Evolutionary conservation across 2,797 vertebrate species (phyloP), one percentile per base, ranked within the genome.

Genomic region (Macropus fuliginosus): DNA sequence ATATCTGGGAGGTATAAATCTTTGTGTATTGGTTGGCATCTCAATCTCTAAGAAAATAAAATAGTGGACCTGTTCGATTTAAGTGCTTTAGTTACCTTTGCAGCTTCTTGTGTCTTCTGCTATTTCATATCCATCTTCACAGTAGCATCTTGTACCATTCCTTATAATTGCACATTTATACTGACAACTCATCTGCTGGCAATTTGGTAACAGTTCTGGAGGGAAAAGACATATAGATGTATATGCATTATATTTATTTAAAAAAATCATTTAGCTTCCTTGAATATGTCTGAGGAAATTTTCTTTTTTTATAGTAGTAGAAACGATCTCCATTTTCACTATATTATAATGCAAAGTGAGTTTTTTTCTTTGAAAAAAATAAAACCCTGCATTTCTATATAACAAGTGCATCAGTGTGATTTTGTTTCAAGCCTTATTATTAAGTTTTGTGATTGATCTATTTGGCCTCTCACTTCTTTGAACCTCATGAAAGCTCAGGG

Each of bases 141-240:
- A 99, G 98, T 99, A 99, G 97, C 99, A 99, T 98, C 98, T 98
- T 66, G 99, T 99, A 97, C 99, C 99, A 4, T 99, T 99, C 98
- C 99, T 99, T 94, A 99, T 98, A 98, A 99, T 98, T 97, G 99
- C 99, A 98, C 99, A 99, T 97, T 98, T 99, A 87, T 99, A 99
- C 50, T 99, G 99, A 98, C 99, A 99, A 9, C 98, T 99, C 97
- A 99, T 98, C 98, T 99, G 99, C 4, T 99, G 99, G 98, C 99
- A 99, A 97, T 96, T 99, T 97, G 99, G 99, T 97, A 99, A 98
- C 57, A 99, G 98, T 98, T 99, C 99, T 99, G 99, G 50, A 94
- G 91, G 92, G 74, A 54, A 0, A 89, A 93, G 96, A 0, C 4
- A 95, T 90, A 96, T 11, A 92, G 50, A 93, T n/a, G n/a, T 5